These are phyloP conservation scores for Dorcus hopei DNA, from an alignment of 2,888 invertebrate species.

Conservation along the genomic window DNA sequence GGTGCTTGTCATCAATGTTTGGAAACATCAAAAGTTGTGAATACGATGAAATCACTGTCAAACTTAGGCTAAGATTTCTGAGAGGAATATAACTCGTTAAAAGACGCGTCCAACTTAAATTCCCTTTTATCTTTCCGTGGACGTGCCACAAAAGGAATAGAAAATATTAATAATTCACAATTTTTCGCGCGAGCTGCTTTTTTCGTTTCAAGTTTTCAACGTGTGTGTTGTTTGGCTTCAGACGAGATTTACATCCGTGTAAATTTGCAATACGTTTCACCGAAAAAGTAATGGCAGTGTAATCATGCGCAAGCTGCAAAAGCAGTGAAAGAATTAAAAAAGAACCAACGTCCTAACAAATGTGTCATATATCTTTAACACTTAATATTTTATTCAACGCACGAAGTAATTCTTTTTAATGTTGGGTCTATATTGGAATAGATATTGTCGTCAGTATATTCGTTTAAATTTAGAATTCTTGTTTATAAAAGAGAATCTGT, in stretches of 20 bases:
- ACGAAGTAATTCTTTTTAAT: conserved; percentile 17
- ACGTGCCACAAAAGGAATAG: too few species aligned
- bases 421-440: conserved; percentile 18
- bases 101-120: neutral
- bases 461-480: conserved; percentile 20
- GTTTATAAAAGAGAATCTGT: conserved; percentile 20
- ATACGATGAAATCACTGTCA: neutral
- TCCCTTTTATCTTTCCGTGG: neutral
- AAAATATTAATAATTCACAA: too few species aligned
- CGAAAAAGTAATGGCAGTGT: too few species aligned
- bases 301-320: too few species aligned
- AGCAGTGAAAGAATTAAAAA: too few species aligned
- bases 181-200: too few species aligned
- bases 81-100: neutral
- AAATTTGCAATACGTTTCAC: too few species aligned
- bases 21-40: conserved; percentile 1
- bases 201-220: conserved; percentile 11
- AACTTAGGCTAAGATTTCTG: neutral
- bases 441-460: conserved; percentile 22
- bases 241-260: too few species aligned
- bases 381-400: conserved; percentile 23
- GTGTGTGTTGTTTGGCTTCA: conserved; percentile 6
- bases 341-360: neutral
- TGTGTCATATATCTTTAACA: conserved; percentile 10
- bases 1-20: neutral